Percentiles rank a stretch among this genome's conserved stretches.
phyloP scores from a whole-genome alignment of 2,113 vertebrate species.

The Bos javanicus region DNA sequence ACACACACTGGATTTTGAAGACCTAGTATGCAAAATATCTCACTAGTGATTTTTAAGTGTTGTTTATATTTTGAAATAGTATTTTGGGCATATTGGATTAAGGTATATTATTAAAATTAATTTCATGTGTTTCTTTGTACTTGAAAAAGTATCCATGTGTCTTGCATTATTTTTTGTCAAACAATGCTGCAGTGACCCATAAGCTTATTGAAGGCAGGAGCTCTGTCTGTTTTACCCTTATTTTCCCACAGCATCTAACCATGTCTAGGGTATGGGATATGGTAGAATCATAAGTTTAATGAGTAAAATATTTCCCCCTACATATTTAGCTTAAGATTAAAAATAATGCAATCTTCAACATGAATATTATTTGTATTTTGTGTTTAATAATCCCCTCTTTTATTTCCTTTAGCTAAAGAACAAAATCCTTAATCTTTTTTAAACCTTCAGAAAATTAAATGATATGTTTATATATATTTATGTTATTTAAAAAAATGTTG shows the following conservation, averaged over 20 bases:
- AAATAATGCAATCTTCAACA: not conserved
- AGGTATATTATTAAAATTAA: not conserved
- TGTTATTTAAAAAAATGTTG: not conserved
- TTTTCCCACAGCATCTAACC: not conserved
- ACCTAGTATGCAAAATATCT: not conserved
- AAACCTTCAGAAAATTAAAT: constrained; percentile 6
- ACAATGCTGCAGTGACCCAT: not conserved
- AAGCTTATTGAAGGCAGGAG: not conserved
- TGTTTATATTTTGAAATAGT: not conserved
- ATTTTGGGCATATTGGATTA: constrained; percentile 1
- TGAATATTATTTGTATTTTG: constrained; percentile 20
- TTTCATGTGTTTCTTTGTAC: not conserved
- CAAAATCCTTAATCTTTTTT: constrained; percentile 26
- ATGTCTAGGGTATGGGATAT: not conserved
- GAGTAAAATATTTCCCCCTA: not conserved
- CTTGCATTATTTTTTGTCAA: not conserved
- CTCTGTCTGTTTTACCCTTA: not conserved
- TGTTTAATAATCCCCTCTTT: not conserved
- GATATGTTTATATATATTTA: not conserved
- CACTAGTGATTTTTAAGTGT: not conserved
- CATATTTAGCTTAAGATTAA: not conserved
- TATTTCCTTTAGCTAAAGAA: constrained; percentile 6
- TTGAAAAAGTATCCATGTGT: not conserved
- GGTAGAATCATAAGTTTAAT: constrained; percentile 4
- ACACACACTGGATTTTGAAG: not conserved